Base-by-base conservation (phyloP, 1,140 invertebrate genomes). In the Melitaea cinxia region DNA sequence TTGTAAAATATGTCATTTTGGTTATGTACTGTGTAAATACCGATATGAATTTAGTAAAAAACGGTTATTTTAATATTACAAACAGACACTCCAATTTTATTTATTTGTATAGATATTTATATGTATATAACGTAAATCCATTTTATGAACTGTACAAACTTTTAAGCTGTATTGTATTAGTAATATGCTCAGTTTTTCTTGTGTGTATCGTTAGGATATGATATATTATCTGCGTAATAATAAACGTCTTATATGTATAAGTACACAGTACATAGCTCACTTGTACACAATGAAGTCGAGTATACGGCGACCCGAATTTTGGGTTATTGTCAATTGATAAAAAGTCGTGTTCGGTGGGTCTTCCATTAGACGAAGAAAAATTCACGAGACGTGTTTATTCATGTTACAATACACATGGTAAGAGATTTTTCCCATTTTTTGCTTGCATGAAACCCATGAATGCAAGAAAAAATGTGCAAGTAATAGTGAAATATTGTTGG, bases 281-380 rank as follows among this genome's bases (percentile, higher is more conserved):
- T 53, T 47, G 54, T 59, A 52, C 59, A 60, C 49, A 37, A 26
- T 9, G n/a, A 12, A 19, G 19, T 5, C 53, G 61, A 49, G 39
- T 39, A 26, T 54, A 7, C 26, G 50, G 52, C 17, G 12, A 15
- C 54, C 54, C 54, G 68, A 75, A 79, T 75, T 74, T 75, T 73
- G 73, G 61, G 70, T 68, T 70, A 73, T 77, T 77, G 80, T 77
- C 60, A 65, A 68, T 74, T 80, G 72, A 80, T 76, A 82, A 82
- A 82, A 78, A 72, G 72, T 28, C 68, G 64, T 76, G 59, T 54
- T 66, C 58, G 19, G 39, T 50, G 56, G 74, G 49, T 53, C 55
- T 66, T 65, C 73, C 73, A 76, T 73, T 74, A 69, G 65, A 4
- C 61, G 17, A 4, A 55, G 61, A 14, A 64, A 64, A 64, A 39